Base-by-base conservation (phyloP, 2,888 invertebrate genomes). In the Mimas tiliae region DNA sequence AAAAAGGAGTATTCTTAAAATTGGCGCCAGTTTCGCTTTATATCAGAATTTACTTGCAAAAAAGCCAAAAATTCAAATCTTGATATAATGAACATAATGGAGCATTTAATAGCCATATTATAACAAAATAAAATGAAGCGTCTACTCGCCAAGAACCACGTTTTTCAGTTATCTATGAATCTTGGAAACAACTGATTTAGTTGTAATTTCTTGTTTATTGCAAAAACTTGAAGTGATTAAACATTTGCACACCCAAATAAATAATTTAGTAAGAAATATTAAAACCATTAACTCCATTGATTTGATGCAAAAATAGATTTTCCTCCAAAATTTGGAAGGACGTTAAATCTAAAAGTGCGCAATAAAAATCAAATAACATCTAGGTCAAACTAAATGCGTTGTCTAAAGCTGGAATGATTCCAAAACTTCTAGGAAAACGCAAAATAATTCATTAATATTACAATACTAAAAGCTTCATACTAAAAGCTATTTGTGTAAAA, bases 351-450 rank as follows among this genome's bases (percentile, higher is more conserved):
- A 53, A 58, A 42, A 64, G 45, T 45, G 19, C n/a, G 45, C 38
- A 64, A 53, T 64, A 19, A 64, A 21, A 19, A 50, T 50, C 50
- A 19, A 42, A 58, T 58, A 42, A 19, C 58, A 58, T 42, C 19
- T 58, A 58, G 58, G 58, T 58, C 58, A 38, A 58, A 58, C 58
- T 19, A 19, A 58, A 58, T 38, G 58, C 42, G 42, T 42, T 58
- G 42, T 58, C 58, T 42, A 21, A 38, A 55, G 9, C 58, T 58
- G 58, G 58, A 58, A 42, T 58, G 19, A 58, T 38, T 58, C 58
- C 58, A 58, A 58, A 58, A 42, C 11, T 58, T 58, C 19, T 19
- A 19, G 58, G 58, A 58, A 58, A 58, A 42, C 42, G 58, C 58
- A 58, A 58, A 58, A 58, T 58, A 42, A 58, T 42, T 58, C 42